These are phyloP conservation scores for Cyrtonyx montezumae DNA, from an alignment of 2,113 vertebrate species.

Conservation along the genomic window DNA sequence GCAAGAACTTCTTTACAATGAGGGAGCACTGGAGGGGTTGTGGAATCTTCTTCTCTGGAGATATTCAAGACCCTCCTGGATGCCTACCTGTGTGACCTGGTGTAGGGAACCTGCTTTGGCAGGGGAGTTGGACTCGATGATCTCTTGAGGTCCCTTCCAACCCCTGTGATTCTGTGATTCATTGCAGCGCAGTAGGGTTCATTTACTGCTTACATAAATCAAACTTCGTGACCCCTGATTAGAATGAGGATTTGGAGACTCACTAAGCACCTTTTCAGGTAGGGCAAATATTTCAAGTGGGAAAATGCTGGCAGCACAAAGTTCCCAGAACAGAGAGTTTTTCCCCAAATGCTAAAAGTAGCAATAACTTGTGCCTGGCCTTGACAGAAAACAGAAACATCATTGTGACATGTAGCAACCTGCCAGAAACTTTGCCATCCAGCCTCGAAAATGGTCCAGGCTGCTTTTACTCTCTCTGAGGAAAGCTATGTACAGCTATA, in stretches of 20 bases:
- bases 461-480: background rate
- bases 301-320: background rate
- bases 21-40: too few relatives aligned
- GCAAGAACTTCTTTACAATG: too few relatives aligned
- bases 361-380: background rate
- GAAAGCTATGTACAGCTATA: background rate
- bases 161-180: too few relatives aligned
- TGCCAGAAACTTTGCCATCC: background rate
- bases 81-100: too few relatives aligned
- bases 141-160: too few relatives aligned
- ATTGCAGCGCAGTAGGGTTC: background rate
- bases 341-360: background rate
- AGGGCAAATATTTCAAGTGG: background rate
- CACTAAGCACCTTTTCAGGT: background rate
- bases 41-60: too few relatives aligned
- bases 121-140: too few relatives aligned
- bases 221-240: background rate
- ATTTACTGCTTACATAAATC: background rate
- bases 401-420: background rate
- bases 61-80: too few relatives aligned
- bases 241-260: background rate
- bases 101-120: too few relatives aligned
- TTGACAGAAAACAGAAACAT: slow-evolving; percentile 1
- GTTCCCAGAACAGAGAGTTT: background rate
- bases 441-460: background rate